phyloP scores from a whole-genome alignment of 2,113 vertebrate species.

The Nyctibius bracteatus region DNA sequence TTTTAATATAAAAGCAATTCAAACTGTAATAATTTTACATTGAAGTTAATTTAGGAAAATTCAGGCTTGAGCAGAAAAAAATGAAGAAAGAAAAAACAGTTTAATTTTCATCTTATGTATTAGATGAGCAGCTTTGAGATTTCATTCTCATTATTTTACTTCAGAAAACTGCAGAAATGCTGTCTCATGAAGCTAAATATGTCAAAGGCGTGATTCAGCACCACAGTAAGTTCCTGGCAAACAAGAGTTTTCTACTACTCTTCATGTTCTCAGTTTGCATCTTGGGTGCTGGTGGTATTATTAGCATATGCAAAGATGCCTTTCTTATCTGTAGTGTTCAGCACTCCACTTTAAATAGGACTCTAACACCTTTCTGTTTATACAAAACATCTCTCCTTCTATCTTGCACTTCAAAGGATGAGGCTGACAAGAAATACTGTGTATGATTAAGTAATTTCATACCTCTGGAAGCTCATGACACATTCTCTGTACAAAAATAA shows the following conservation, averaged over 20 bases:
- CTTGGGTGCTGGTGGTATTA: background rate
- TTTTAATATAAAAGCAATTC: background rate
- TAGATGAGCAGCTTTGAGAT: background rate
- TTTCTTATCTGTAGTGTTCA: background rate
- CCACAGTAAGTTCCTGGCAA: background rate
- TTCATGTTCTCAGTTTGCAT: background rate
- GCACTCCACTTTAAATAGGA: background rate
- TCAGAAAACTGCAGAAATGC: background rate
- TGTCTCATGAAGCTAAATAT: background rate
- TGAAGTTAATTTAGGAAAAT: background rate
- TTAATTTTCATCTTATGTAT: background rate
- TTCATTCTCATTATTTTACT: background rate
- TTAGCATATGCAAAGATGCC: background rate
- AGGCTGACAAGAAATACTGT: background rate
- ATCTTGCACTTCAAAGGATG: background rate
- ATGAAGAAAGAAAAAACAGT: accelerated
- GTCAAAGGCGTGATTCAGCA: background rate
- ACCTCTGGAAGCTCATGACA: background rate
- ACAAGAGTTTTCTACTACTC: background rate
- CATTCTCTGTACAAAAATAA: background rate
- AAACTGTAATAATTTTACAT: background rate
- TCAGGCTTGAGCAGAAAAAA: background rate
- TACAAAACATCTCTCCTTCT: background rate
- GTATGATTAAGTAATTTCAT: background rate
- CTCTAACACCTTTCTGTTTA: background rate